Evolutionary conservation across 2,797 vertebrate species (phyloP).

Genomic region (Brachymystax lenok): DNA sequence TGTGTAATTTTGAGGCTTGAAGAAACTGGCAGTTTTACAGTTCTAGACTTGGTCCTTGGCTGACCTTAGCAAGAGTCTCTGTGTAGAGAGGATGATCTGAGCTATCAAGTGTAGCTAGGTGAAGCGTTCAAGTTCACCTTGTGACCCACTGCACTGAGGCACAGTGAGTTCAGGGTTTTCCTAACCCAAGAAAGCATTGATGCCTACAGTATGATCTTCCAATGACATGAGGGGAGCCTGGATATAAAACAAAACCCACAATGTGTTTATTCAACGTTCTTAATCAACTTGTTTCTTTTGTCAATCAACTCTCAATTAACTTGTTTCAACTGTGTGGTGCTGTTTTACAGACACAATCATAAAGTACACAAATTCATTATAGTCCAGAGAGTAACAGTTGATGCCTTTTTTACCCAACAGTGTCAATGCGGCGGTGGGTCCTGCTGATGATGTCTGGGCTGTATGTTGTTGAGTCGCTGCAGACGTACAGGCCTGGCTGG

Average conservation of each 20-base stretch:
- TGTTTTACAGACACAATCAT: neutral
- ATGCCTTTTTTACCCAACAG: neutral
- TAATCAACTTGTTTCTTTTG: no score
- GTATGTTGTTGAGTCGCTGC: constrained; percentile 33
- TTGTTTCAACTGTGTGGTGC: neutral
- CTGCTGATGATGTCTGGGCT: constrained; percentile 33
- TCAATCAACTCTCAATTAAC: neutral
- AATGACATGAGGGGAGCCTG: neutral
- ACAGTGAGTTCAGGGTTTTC: neutral
- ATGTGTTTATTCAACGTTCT: no score
- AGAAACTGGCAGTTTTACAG: constrained; percentile 8
- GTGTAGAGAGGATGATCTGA: constrained; percentile 18
- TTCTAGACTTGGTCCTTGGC: constrained; percentile 22
- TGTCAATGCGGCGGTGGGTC: constrained; percentile 27
- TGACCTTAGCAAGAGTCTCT: constrained; percentile 45
- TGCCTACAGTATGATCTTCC: neutral
- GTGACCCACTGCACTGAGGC: neutral
- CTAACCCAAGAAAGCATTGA: constrained; percentile 6
- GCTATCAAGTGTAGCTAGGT: constrained; percentile 39
- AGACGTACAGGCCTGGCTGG: constrained; percentile 31
- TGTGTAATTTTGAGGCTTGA: neutral
- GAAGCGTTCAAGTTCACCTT: constrained; percentile 49
- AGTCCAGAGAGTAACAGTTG: neutral
- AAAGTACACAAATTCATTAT: neutral
- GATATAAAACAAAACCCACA: no score